These are phyloP conservation scores for Opisthograptis luteolata DNA, from an alignment of 2,888 invertebrate species.

Conservation along the genomic window DNA sequence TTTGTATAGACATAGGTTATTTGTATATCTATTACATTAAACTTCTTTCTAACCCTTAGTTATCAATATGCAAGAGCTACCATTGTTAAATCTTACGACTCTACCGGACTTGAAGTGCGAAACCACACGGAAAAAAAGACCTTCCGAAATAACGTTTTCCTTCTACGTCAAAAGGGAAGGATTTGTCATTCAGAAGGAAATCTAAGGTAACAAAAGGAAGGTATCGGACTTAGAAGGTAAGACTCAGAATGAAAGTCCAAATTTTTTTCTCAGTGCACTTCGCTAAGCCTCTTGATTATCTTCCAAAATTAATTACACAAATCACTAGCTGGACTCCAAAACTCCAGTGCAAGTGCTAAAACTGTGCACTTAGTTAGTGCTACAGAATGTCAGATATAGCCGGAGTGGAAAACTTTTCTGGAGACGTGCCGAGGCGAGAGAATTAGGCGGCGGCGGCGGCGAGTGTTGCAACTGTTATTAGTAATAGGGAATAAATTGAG, in stretches of 20 bases:
- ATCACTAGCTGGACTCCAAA: slow-evolving; percentile 28
- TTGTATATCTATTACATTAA: too few relatives aligned
- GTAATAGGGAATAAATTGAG: slow-evolving; percentile 36
- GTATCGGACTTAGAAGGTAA: too few relatives aligned
- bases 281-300: not conserved
- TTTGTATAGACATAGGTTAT: too few relatives aligned
- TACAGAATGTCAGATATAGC: slow-evolving; percentile 35
- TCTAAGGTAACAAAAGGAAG: too few relatives aligned
- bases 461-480: slow-evolving; percentile 25
- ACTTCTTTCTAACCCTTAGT: too few relatives aligned
- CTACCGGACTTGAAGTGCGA: not conserved
- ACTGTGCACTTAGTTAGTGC: slow-evolving; percentile 33
- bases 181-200: too few relatives aligned
- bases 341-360: slow-evolving; percentile 8
- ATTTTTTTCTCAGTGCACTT: too few relatives aligned
- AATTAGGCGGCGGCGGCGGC: slow-evolving; percentile 20
- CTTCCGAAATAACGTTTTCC: too few relatives aligned
- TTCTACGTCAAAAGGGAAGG: too few relatives aligned
- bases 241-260: too few relatives aligned
- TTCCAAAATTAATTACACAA: slow-evolving; percentile 17
- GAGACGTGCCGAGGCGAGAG: slow-evolving; percentile 44
- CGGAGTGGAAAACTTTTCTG: slow-evolving; percentile 46
- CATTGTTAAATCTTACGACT: not conserved
- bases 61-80: too few relatives aligned
- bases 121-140: too few relatives aligned